A percentile compares a stretch with the other conserved stretches of the same genome.
Conservation (phyloP, 2,113 vertebrate species). For the Rutilus rutilus region DNA sequence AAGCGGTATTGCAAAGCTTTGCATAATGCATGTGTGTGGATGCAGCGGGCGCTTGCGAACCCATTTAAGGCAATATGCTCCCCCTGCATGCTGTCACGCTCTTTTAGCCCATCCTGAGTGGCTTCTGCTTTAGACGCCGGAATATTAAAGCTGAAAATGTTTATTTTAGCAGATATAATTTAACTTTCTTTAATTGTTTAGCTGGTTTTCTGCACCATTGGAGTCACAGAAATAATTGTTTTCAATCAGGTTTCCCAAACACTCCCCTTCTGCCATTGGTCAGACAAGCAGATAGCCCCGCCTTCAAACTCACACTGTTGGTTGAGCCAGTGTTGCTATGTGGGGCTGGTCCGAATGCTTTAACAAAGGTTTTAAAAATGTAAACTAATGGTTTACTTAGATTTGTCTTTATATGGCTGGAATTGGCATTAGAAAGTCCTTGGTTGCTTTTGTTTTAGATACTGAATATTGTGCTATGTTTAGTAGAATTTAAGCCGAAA, state of each 20-base stretch:
- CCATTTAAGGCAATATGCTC: slow-evolving; percentile 13
- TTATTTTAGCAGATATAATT: background rate
- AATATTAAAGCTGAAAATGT: background rate
- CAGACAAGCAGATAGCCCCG: background rate
- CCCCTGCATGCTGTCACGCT: background rate
- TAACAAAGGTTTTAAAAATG: background rate
- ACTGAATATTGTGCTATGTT: background rate
- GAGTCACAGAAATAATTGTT: background rate
- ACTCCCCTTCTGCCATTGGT: background rate
- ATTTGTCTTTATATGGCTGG: background rate
- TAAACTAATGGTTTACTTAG: background rate
- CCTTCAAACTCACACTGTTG: background rate
- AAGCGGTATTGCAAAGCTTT: slow-evolving; percentile 30
- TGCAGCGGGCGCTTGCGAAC: background rate
- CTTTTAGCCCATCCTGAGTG: background rate
- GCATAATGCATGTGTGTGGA: slow-evolving; percentile 36
- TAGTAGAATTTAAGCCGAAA: background rate
- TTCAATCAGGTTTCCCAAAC: background rate
- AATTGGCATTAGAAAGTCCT: background rate
- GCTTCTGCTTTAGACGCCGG: background rate
- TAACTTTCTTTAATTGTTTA: background rate
- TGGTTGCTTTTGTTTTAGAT: background rate
- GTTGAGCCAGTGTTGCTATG: background rate
- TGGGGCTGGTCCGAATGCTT: background rate
- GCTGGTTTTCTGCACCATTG: background rate